These are phyloP conservation scores for Sinella curviseta DNA, from an alignment of 1,140 invertebrate genomes.

Conservation along the genomic window DNA sequence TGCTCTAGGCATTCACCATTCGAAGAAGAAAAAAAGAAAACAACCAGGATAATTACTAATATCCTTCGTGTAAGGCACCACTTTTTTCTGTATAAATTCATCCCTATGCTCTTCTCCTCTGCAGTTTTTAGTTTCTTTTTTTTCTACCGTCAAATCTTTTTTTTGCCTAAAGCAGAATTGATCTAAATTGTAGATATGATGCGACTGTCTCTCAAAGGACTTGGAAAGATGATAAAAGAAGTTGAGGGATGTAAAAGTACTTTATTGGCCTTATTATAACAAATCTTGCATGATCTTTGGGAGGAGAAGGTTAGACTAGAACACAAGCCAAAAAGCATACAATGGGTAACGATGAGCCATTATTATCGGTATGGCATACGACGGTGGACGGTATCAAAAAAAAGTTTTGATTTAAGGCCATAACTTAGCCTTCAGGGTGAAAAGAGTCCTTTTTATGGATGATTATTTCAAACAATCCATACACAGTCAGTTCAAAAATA, in stretches of 20 bases:
- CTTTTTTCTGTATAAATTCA: not conserved
- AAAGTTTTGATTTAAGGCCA: constrained; percentile 9
- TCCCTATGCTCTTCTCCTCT: not conserved
- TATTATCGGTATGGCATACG: constrained; percentile 10
- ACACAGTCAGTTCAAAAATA: not conserved
- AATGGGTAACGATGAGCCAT: not conserved
- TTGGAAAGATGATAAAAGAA: not conserved
- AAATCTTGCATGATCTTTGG: constrained; percentile 11
- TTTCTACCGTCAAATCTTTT: not conserved
- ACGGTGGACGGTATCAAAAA: not conserved
- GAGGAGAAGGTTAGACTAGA: constrained; percentile 16
- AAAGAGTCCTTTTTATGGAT: constrained; percentile 3
- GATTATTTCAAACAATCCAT: not conserved
- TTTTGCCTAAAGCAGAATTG: constrained; percentile 13
- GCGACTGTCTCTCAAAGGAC: not conserved
- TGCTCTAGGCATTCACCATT: not conserved
- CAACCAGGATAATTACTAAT: too few species aligned
- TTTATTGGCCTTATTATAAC: constrained; percentile 24
- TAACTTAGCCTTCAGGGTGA: constrained; percentile 3
- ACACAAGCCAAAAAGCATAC: constrained; percentile 18
- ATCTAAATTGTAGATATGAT: constrained; percentile 3
- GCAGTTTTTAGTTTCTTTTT: not conserved
- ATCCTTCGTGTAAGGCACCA: not conserved
- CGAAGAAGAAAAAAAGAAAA: constrained; percentile 6
- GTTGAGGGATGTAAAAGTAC: constrained; percentile 12